Evolutionary conservation across 2,113 vertebrate species (phyloP).

Genomic region (Oreochromis aureus): DNA sequence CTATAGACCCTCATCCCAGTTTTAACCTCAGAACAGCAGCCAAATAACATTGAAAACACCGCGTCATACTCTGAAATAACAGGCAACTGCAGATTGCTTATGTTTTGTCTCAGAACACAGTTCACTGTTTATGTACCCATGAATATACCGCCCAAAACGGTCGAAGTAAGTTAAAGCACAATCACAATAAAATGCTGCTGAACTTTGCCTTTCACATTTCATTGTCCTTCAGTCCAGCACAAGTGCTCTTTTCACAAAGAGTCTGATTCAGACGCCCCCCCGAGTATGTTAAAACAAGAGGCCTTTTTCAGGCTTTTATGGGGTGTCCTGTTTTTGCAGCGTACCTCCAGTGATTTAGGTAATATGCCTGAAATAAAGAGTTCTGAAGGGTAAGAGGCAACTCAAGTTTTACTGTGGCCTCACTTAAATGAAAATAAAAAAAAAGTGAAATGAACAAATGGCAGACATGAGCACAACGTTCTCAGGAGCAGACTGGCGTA

Average conservation of each 20-base stretch:
- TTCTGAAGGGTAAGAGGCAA: constrained; percentile 51
- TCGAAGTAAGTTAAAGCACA: constrained; percentile 18
- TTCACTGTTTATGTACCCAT: not conserved
- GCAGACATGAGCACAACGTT: constrained; percentile 18
- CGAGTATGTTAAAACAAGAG: constrained; percentile 60
- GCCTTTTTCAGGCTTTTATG: constrained; percentile 59
- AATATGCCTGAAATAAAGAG: constrained; percentile 61
- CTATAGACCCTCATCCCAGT: not conserved
- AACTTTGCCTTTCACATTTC: constrained; percentile 44
- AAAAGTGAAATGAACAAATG: constrained; percentile 41
- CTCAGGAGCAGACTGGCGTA: constrained; percentile 4
- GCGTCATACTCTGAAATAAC: not conserved
- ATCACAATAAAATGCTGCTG: constrained; percentile 38
- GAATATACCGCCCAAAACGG: not conserved
- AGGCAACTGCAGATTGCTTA: not conserved
- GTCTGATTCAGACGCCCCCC: constrained; percentile 47
- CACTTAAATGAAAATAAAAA: constrained; percentile 54
- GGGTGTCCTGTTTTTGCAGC: constrained; percentile 69
- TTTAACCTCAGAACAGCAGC: not conserved
- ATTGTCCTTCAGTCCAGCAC: constrained; percentile 43
- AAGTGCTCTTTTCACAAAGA: constrained; percentile 49
- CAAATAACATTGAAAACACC: not conserved
- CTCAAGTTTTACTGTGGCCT: constrained; percentile 50
- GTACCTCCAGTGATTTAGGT: constrained; percentile 63
- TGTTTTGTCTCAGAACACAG: constrained; percentile 5